Conservation (phyloP, 2,797 vertebrate species). For the Xerus rutilus region DNA sequence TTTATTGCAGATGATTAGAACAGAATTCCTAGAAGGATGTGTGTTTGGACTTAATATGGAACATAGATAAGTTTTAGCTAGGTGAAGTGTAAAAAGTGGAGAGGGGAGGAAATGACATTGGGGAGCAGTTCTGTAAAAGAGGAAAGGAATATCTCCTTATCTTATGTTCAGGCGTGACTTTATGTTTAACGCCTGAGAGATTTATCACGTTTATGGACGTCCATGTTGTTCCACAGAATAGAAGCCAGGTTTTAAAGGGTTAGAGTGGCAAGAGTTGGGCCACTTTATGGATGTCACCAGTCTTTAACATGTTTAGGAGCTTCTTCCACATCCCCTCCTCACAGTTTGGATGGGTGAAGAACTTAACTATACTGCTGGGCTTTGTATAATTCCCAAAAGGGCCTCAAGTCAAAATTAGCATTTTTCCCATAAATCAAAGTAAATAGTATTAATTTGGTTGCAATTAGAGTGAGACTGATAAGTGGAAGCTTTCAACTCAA, state of each 20-base stretch:
- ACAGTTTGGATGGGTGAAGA: not conserved
- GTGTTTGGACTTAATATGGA: not conserved
- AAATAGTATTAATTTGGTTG: constrained; percentile 79
- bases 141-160: not conserved
- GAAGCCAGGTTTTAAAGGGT: not conserved
- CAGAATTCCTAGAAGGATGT: not conserved
- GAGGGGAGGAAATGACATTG: not conserved
- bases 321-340: not conserved
- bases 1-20: not conserved
- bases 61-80: not conserved
- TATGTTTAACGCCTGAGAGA: not conserved
- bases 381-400: constrained; percentile 45
- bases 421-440: constrained; percentile 68
- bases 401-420: constrained; percentile 45
- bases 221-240: not conserved
- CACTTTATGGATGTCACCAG: not conserved
- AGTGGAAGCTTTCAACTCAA: constrained; percentile 75
- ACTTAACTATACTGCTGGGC: not conserved
- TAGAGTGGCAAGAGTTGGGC: too few relatives aligned
- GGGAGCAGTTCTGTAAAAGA: not conserved
- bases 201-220: not conserved
- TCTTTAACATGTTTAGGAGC: not conserved
- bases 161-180: not conserved
- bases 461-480: constrained; percentile 77
- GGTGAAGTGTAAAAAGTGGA: not conserved